phyloP scores from a whole-genome alignment of 1,140 invertebrate species.

The Lordiphosa mommai region DNA sequence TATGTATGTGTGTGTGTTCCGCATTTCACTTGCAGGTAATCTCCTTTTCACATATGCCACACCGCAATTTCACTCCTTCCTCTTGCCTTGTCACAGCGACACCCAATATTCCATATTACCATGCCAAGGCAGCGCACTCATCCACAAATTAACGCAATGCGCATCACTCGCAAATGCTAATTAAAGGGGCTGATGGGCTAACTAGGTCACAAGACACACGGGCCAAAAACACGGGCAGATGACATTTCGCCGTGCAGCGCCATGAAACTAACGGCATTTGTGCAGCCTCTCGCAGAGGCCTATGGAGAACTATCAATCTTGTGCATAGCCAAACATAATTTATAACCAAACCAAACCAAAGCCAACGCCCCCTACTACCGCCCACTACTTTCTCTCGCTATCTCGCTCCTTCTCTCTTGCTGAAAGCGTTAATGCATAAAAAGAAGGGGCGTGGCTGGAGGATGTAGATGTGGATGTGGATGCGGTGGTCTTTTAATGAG shows the following conservation, averaged over 20 bases:
- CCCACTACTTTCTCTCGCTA: too few relatives aligned
- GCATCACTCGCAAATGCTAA: slow-evolving; percentile 48
- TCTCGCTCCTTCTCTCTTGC: background rate
- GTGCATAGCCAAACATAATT: slow-evolving; percentile 68
- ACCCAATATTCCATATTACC: too few relatives aligned
- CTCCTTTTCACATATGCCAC: too few relatives aligned
- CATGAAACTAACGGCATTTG: slow-evolving; percentile 14
- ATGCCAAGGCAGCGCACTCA: too few relatives aligned
- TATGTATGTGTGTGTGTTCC: too few relatives aligned
- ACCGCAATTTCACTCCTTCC: too few relatives aligned
- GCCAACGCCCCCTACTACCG: slow-evolving; percentile 4
- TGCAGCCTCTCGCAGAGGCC: slow-evolving; percentile 16
- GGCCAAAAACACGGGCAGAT: slow-evolving; percentile 17
- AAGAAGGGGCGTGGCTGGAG: slow-evolving; percentile 24
- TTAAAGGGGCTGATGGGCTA: slow-evolving; percentile 45
- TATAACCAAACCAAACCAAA: slow-evolving; percentile 44
- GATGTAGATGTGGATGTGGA: background rate
- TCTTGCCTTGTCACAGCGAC: too few relatives aligned
- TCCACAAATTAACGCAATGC: too few relatives aligned
- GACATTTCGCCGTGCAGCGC: slow-evolving; percentile 24
- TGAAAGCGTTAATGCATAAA: slow-evolving; percentile 13
- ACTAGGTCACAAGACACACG: slow-evolving; percentile 58
- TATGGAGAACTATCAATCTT: slow-evolving; percentile 69
- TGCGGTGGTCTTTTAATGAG: slow-evolving; percentile 68
- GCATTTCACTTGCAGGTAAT: too few relatives aligned